Conservation (phyloP, 2,113 vertebrate genomes). For the Osmerus mordax region DNA sequence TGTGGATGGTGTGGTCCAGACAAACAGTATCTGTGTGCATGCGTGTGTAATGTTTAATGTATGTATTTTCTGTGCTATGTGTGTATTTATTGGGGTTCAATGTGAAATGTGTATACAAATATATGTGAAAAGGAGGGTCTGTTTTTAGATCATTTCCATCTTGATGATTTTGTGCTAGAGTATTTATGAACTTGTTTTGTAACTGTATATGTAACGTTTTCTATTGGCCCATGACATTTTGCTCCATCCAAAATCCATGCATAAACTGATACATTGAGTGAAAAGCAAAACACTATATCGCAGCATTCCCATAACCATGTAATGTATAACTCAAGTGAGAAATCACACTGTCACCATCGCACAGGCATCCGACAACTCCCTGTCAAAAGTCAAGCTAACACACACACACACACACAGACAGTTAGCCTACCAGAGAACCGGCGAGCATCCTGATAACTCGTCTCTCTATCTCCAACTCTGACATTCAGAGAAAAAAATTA, state of each 20-base stretch:
- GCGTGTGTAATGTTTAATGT: constrained; percentile 13
- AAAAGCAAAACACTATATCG: not conserved
- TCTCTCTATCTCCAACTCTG: constrained; percentile 20
- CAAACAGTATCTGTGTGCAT: constrained; percentile 26
- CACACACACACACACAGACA: constrained; percentile 27
- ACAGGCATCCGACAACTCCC: constrained; percentile 29
- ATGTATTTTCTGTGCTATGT: not conserved
- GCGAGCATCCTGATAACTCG: constrained; percentile 10
- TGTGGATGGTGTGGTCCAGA: constrained; percentile 20
- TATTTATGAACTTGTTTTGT: too few species aligned
- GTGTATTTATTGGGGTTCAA: not conserved
- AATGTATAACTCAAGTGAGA: constrained; percentile 37
- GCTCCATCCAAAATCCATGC: too few species aligned
- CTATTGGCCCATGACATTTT: too few species aligned
- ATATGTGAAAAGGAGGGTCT: not conserved
- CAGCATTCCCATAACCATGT: constrained; percentile 34
- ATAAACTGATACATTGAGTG: too few species aligned
- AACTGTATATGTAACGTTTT: too few species aligned
- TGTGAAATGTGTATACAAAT: not conserved
- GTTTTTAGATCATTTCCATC: too few species aligned
- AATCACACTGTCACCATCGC: constrained; percentile 22
- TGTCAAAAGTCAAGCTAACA: constrained; percentile 30
- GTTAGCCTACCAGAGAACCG: constrained; percentile 25
- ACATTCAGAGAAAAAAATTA: constrained; percentile 43
- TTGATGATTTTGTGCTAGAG: too few species aligned